phyloP scores from a whole-genome alignment of 2,888 invertebrate species.

The Antitype chi region DNA sequence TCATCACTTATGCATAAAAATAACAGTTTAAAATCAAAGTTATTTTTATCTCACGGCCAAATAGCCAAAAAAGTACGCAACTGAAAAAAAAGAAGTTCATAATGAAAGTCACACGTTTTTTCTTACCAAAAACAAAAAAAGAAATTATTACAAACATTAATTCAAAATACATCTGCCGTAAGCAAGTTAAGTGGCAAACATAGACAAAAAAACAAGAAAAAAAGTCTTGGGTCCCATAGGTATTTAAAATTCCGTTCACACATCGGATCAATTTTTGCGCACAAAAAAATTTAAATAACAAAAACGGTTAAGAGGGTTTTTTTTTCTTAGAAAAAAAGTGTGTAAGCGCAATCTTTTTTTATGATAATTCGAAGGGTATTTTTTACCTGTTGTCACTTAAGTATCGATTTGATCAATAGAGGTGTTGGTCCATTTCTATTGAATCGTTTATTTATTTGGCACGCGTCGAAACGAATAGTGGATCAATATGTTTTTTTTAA shows the following conservation, averaged over 20 bases:
- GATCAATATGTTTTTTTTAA: conserved; percentile 51
- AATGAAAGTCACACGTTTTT: conserved; percentile 72
- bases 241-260: conserved; percentile 78
- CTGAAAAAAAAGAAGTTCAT: conserved; percentile 22
- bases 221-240: conserved; percentile 63
- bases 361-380: conserved; percentile 42
- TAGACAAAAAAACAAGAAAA: conserved; percentile 68
- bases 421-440: conserved; percentile 66
- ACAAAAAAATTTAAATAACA: conserved; percentile 68
- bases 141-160: conserved; percentile 68
- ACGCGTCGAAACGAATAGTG: conserved; percentile 67
- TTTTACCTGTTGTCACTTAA: conserved; percentile 65
- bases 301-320: conserved; percentile 68
- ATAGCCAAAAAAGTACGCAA: neutral
- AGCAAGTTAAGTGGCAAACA: conserved; percentile 77
- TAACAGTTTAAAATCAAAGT: neutral
- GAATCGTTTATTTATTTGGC: conserved; percentile 60
- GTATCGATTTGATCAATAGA: conserved; percentile 71
- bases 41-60: conserved; percentile 28
- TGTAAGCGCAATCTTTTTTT: conserved; percentile 61
- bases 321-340: conserved; percentile 62
- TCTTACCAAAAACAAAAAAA: conserved; percentile 29
- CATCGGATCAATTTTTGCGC: conserved; percentile 69
- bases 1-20: neutral
- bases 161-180: conserved; percentile 77